Conservation (phyloP, 2,113 vertebrate genomes). For the Eira barbara region DNA sequence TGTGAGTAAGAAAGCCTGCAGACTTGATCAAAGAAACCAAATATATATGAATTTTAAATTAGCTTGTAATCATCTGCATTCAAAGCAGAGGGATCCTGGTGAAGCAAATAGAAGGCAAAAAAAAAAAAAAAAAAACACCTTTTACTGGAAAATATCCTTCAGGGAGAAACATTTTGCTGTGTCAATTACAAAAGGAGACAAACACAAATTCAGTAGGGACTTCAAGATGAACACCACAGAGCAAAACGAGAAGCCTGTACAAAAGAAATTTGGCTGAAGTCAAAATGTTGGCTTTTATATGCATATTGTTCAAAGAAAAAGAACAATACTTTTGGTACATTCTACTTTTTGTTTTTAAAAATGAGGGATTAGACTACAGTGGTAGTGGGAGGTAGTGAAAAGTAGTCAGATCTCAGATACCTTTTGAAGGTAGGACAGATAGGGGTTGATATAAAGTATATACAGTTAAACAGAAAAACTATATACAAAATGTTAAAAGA, state of each 20-base stretch:
- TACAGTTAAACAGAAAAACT: neutral
- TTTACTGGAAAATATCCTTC: neutral
- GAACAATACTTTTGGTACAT: neutral
- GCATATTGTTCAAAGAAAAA: neutral
- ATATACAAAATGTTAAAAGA: neutral
- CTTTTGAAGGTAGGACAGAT: neutral
- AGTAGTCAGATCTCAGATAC: neutral
- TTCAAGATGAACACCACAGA: constrained; percentile 1
- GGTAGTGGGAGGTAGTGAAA: neutral
- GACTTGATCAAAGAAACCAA: constrained; percentile 32
- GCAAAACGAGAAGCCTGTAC: neutral
- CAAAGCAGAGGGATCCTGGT: neutral
- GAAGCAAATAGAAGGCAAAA: neutral
- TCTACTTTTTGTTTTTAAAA: neutral
- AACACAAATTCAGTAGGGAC: neutral
- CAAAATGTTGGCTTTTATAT: neutral
- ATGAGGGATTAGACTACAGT: neutral
- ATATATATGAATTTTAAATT: constrained; percentile 23
- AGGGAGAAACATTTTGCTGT: neutral
- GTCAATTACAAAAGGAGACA: neutral
- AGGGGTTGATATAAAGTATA: constrained; percentile 4
- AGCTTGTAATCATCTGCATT: constrained; percentile 25
- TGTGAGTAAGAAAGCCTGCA: neutral
- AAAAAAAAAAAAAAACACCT: neutral
- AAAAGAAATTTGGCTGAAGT: constrained; percentile 18